These are phyloP conservation scores for Sarcophaga subvicina DNA, from an alignment of 2,888 invertebrate species.

Conservation along the genomic window DNA sequence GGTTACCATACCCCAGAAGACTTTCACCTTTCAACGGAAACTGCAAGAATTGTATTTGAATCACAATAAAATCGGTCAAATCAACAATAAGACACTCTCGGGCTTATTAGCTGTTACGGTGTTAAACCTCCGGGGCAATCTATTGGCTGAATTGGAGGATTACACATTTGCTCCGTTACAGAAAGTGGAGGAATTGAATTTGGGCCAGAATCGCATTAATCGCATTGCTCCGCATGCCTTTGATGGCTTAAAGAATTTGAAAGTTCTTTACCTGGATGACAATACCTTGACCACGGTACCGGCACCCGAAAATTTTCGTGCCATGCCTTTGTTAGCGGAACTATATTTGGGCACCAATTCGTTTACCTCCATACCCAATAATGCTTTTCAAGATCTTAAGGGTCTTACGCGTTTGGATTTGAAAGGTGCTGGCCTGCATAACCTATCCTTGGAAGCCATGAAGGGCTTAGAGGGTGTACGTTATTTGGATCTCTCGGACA, in stretches of 20 bases:
- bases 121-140: slow-evolving; percentile 91
- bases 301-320: slow-evolving; percentile 86
- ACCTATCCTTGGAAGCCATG: slow-evolving; percentile 90
- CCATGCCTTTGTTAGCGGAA: slow-evolving; percentile 90
- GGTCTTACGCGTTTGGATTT: slow-evolving; percentile 90
- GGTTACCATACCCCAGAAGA: slow-evolving; percentile 90
- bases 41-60: slow-evolving; percentile 92
- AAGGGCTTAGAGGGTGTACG: slow-evolving; percentile 89
- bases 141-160: slow-evolving; percentile 89
- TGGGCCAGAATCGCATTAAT: slow-evolving; percentile 92
- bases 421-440: slow-evolving; percentile 90
- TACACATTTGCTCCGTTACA: slow-evolving; percentile 89
- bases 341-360: slow-evolving; percentile 92
- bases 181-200: slow-evolving; percentile 91
- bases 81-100: slow-evolving; percentile 90
- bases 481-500: slow-evolving; percentile 90
- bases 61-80: slow-evolving; percentile 91
- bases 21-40: slow-evolving; percentile 91
- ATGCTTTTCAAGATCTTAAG: slow-evolving; percentile 90
- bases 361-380: slow-evolving; percentile 89
- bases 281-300: slow-evolving; percentile 91
- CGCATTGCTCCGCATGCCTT: slow-evolving; percentile 90
- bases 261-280: slow-evolving; percentile 92
- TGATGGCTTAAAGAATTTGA: slow-evolving; percentile 88
- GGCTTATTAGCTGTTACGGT: slow-evolving; percentile 90